A percentile compares a stretch with the other conserved stretches of the same genome.
phyloP scores from a whole-genome alignment of 2,113 vertebrate species.

The Nicator chloris region DNA sequence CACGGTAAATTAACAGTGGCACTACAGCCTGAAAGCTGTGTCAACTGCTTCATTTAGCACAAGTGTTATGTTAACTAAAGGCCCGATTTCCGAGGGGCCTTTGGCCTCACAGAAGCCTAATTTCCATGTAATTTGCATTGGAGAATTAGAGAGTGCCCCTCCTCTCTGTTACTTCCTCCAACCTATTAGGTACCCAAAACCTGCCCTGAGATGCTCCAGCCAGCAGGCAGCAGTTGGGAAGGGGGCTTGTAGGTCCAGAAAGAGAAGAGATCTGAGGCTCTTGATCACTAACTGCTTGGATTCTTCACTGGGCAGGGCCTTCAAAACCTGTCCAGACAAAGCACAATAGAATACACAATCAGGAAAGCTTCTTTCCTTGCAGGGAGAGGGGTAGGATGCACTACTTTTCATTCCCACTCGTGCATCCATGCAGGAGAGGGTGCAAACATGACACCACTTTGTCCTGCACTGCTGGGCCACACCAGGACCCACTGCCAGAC shows the following conservation, averaged over 20 bases:
- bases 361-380: background rate
- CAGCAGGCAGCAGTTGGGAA: background rate
- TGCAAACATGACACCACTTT: rapidly evolving
- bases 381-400: background rate
- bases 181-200: background rate
- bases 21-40: conserved; percentile 58
- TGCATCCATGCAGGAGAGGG: rapidly evolving
- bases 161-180: background rate
- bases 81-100: conserved; percentile 39
- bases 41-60: conserved; percentile 68
- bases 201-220: background rate
- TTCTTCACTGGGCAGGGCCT: background rate
- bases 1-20: conserved; percentile 44
- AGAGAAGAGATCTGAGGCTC: background rate
- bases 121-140: conserved; percentile 66
- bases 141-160: background rate
- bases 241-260: background rate
- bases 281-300: background rate
- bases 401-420: background rate
- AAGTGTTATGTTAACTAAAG: conserved; percentile 67
- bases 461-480: background rate
- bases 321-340: background rate
- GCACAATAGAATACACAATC: background rate
- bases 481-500: background rate
- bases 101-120: conserved; percentile 46